Conservation (phyloP, 1,140 invertebrate species). For the Idris sp. region DNA sequence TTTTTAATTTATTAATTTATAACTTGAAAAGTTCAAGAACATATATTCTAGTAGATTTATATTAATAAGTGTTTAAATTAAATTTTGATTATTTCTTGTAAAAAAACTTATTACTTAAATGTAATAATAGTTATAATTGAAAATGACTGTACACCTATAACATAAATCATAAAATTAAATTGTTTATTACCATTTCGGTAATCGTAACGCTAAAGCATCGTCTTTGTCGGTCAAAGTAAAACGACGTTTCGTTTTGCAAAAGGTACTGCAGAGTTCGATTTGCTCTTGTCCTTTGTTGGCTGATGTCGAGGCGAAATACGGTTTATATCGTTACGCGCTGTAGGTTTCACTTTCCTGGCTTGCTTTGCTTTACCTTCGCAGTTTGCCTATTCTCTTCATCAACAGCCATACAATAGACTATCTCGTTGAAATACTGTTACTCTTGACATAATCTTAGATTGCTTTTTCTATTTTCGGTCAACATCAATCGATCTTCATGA, state of each 20-base stretch:
- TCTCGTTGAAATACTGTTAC: constrained; percentile 29
- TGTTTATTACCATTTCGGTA: neutral
- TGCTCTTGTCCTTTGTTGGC: constrained; percentile 47
- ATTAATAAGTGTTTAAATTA: too few relatives aligned
- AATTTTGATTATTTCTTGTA: too few relatives aligned
- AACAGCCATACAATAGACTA: constrained; percentile 20
- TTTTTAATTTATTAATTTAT: too few relatives aligned
- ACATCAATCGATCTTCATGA: constrained; percentile 21
- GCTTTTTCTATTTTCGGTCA: constrained; percentile 32
- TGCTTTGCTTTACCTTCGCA: constrained; percentile 15
- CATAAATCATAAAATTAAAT: too few relatives aligned
- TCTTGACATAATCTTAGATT: constrained; percentile 38
- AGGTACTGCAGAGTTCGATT: constrained; percentile 18
- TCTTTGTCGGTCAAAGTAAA: neutral
- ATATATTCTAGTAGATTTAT: too few relatives aligned
- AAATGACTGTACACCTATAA: too few relatives aligned
- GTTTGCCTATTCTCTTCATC: constrained; percentile 38
- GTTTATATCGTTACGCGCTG: constrained; percentile 70
- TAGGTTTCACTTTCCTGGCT: constrained; percentile 70
- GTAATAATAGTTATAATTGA: too few relatives aligned
- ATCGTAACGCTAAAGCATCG: neutral
- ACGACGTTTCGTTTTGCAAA: constrained; percentile 31
- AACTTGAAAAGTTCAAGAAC: too few relatives aligned
- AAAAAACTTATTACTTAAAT: too few relatives aligned
- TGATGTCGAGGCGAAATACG: constrained; percentile 67